These are phyloP conservation scores for Chrysocyon brachyurus DNA, from an alignment of 2,797 vertebrate species.

Conservation along the genomic window DNA sequence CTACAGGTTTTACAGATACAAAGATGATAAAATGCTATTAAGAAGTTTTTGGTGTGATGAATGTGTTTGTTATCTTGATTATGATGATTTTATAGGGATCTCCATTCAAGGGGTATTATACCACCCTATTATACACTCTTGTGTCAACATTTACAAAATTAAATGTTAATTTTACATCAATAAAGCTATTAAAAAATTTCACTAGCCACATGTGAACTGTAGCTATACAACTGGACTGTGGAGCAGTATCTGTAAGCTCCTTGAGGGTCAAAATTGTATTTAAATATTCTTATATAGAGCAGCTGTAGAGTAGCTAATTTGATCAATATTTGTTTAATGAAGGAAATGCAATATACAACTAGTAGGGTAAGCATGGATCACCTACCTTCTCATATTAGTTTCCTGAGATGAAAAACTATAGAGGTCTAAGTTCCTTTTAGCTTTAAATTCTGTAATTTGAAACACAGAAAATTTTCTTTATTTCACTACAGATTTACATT, in stretches of 20 bases:
- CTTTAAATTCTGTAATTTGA: constrained; percentile 9
- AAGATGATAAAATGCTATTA: not conserved
- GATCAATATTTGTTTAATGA: not conserved
- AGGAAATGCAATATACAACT: not conserved
- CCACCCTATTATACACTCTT: not conserved
- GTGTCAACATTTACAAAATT: not conserved
- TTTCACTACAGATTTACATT: constrained; percentile 8
- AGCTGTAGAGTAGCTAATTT: not conserved
- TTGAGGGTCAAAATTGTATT: not conserved
- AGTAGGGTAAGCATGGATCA: not conserved
- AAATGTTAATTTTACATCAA: not conserved
- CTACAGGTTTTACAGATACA: not conserved
- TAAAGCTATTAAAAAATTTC: not conserved
- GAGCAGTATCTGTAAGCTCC: not conserved
- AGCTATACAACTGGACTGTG: not conserved
- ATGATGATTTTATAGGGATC: not conserved
- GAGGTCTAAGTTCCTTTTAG: not conserved
- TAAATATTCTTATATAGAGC: not conserved
- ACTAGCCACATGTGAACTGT: not conserved
- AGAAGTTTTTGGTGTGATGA: not conserved
- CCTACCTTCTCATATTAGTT: not conserved
- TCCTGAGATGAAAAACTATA: not conserved
- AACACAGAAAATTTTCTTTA: not conserved
- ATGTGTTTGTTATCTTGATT: not conserved
- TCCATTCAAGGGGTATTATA: too few relatives aligned